Evolutionary conservation across 2,888 invertebrate genomes (phyloP).

Genomic region (Pachycephus smyrnensis): DNA sequence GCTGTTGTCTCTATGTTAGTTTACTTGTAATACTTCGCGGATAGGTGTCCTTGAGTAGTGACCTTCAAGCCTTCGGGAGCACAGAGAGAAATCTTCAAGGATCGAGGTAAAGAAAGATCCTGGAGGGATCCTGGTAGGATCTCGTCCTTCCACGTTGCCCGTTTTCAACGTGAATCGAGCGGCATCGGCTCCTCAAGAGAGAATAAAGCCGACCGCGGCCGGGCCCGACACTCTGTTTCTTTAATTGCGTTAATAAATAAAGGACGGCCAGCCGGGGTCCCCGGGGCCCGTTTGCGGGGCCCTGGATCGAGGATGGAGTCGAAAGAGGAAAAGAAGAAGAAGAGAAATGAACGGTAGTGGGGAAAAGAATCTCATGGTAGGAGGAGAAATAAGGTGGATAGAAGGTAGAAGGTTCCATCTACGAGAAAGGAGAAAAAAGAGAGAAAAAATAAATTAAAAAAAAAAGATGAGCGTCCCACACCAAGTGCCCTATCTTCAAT

Average conservation of each 20-base stretch:
- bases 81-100: no score
- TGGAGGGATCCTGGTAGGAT: no score
- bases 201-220: constrained; percentile 57
- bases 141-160: not conserved
- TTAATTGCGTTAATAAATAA: constrained; percentile 67
- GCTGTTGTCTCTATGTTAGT: no score
- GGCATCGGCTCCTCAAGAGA: constrained; percentile 51
- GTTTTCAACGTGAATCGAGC: constrained; percentile 23
- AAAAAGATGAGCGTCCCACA: no score
- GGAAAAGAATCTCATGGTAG: constrained; percentile 29
- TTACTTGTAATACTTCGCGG: no score
- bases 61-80: no score
- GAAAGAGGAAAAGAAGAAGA: constrained; percentile 16
- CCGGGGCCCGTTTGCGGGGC: constrained; percentile 17
- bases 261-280: constrained; percentile 52
- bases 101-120: no score
- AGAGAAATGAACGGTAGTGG: constrained; percentile 10
- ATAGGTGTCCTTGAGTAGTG: no score
- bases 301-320: constrained; percentile 10
- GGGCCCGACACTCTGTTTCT: constrained; percentile 65
- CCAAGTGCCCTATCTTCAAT: not conserved
- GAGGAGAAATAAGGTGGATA: constrained; percentile 19
- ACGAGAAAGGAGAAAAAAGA: constrained; percentile 22
- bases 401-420: no score
- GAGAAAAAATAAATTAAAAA: not conserved